phyloP scores from a whole-genome alignment of 2,888 invertebrate genomes.

The Drosophila emarginata region DNA sequence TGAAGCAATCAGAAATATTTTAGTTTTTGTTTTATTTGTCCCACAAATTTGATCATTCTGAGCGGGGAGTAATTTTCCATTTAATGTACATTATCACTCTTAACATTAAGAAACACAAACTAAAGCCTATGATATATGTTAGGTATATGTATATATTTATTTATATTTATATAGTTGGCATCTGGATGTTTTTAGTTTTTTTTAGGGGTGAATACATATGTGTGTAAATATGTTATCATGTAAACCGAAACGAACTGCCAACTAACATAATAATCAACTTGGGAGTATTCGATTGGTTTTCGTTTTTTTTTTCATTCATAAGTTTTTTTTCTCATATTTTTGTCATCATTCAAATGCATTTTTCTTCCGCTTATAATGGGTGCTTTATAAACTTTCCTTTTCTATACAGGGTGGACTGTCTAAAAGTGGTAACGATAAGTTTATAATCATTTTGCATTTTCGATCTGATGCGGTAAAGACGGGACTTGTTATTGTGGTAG shows the following conservation, averaged over 20 bases:
- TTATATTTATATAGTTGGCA: constrained; percentile 38
- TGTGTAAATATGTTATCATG: constrained; percentile 39
- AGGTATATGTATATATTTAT: constrained; percentile 43
- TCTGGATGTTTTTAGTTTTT: constrained; percentile 29
- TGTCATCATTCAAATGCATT: constrained; percentile 11
- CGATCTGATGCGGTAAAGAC: too few species aligned
- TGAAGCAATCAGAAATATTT: constrained; percentile 57
- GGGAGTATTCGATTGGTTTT: constrained; percentile 15
- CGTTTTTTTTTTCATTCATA: constrained; percentile 16
- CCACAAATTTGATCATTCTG: constrained; percentile 13
- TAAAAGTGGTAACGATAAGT: background rate
- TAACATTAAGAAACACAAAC: constrained; percentile 69
- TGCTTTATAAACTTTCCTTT: background rate
- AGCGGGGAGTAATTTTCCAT: constrained; percentile 43
- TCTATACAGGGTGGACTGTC: background rate
- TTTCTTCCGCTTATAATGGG: background rate
- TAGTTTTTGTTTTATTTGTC: constrained; percentile 10
- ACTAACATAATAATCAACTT: constrained; percentile 13
- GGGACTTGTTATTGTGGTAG: too few species aligned
- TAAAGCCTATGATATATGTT: constrained; percentile 70
- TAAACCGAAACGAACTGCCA: constrained; percentile 12
- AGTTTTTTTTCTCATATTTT: constrained; percentile 28
- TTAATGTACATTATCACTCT: constrained; percentile 75
- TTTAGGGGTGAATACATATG: background rate
- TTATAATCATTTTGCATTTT: too few species aligned